These are phyloP conservation scores for Eublepharis macularius DNA, from an alignment of 2,113 vertebrate genomes.

Conservation along the genomic window DNA sequence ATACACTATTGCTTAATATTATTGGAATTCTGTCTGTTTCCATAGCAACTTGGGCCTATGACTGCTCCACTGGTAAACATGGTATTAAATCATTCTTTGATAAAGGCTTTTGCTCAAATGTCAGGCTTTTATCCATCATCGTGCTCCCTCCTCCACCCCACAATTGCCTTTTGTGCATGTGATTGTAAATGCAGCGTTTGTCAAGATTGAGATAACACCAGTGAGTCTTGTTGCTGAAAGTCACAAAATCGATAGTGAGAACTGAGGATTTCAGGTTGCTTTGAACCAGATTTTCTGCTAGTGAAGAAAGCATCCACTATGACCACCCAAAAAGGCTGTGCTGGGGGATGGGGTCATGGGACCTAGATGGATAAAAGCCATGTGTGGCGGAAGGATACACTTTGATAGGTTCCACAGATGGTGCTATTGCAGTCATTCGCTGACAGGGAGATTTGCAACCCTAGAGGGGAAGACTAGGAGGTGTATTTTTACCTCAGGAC, in stretches of 20 bases:
- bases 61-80: conserved; percentile 56
- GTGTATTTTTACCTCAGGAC: no score
- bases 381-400: no score
- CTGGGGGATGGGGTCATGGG: no score
- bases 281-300: no score
- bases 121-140: conserved; percentile 7
- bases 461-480: no score
- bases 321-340: no score
- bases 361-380: no score
- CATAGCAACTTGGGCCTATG: conserved; percentile 53
- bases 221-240: not conserved
- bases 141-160: not conserved
- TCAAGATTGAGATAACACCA: not conserved
- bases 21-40: conserved; percentile 67
- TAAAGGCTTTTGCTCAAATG: conserved; percentile 54
- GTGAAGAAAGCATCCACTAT: no score
- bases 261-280: not conserved
- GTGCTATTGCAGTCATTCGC: no score
- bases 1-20: conserved; percentile 62
- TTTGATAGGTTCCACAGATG: no score
- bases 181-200: not conserved
- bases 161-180: not conserved
- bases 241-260: not conserved
- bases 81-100: conserved; percentile 61
- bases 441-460: no score